phyloP scores from a whole-genome alignment of 2,113 vertebrate species.

The Megalops atlanticus region DNA sequence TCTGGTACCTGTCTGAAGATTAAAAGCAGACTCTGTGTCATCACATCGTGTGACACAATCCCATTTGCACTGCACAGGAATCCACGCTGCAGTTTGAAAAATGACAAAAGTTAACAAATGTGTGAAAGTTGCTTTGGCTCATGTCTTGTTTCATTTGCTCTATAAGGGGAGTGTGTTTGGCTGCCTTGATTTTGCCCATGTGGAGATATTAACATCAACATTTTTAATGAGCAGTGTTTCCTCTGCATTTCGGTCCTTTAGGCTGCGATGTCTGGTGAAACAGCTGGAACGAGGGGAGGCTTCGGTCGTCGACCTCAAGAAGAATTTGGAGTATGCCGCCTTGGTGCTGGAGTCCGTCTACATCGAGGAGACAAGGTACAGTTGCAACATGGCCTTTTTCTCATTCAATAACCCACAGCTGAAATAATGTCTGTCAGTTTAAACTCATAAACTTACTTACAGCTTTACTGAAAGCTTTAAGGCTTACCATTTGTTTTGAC shows the following conservation, averaged over 20 bases:
- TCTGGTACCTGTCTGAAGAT: background rate
- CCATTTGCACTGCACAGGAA: too few relatives aligned
- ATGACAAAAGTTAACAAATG: too few relatives aligned
- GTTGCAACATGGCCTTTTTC: background rate
- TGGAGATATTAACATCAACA: background rate
- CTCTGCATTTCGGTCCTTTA: conserved; percentile 57
- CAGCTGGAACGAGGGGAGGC: conserved; percentile 90
- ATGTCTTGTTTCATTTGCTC: background rate
- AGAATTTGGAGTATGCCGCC: conserved; percentile 91
- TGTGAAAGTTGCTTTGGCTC: too few relatives aligned
- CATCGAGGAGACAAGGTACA: conserved; percentile 86
- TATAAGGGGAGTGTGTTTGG: background rate
- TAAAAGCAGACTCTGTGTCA: background rate
- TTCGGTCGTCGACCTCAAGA: conserved; percentile 87
- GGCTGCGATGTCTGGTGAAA: conserved; percentile 88
- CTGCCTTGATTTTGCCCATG: background rate
- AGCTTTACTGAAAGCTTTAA: too few relatives aligned
- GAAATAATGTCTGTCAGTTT: too few relatives aligned
- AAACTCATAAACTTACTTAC: too few relatives aligned
- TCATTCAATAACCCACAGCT: too few relatives aligned
- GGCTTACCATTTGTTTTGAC: too few relatives aligned
- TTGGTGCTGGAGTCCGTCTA: conserved; percentile 89
- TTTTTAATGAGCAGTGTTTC: too few relatives aligned
- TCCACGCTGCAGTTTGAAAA: too few relatives aligned
- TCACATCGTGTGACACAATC: too few relatives aligned